phyloP scores from a whole-genome alignment of 2,888 invertebrate species.

The Macaria liturata region DNA sequence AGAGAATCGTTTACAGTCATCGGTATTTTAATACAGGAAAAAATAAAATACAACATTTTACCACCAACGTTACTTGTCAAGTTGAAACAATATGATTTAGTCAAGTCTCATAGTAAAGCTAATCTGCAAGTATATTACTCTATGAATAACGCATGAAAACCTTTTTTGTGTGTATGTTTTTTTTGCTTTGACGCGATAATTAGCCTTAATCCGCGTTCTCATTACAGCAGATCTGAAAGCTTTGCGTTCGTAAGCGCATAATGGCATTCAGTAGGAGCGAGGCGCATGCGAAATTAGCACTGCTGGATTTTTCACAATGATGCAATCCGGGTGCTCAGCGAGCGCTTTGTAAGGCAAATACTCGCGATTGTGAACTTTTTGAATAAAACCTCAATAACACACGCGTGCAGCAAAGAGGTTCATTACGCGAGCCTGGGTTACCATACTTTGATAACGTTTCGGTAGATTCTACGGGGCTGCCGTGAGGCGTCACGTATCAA shows the following conservation, averaged over 20 bases:
- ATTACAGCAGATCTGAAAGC: slow-evolving; percentile 46
- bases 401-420: slow-evolving; percentile 47
- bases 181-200: slow-evolving; percentile 18
- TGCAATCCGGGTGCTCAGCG: slow-evolving; percentile 63
- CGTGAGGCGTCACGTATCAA: slow-evolving; percentile 6
- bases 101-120: no score
- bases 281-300: slow-evolving; percentile 72
- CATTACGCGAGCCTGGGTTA: slow-evolving; percentile 43
- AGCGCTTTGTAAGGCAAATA: slow-evolving; percentile 65
- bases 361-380: slow-evolving; percentile 67
- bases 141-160: background rate
- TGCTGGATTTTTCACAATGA: slow-evolving; percentile 77
- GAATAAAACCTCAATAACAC: slow-evolving; percentile 56
- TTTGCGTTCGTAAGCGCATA: slow-evolving; percentile 53
- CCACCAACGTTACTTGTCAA: no score
- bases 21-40: no score
- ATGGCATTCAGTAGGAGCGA: slow-evolving; percentile 61
- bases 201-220: slow-evolving; percentile 40
- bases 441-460: slow-evolving; percentile 36
- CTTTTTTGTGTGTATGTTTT: slow-evolving; percentile 10
- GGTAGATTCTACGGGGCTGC: background rate
- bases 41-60: no score
- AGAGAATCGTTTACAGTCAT: no score
- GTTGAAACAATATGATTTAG: no score
- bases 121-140: no score